phyloP scores from a whole-genome alignment of 2,888 invertebrate species.

The Drosophila conformis region DNA sequence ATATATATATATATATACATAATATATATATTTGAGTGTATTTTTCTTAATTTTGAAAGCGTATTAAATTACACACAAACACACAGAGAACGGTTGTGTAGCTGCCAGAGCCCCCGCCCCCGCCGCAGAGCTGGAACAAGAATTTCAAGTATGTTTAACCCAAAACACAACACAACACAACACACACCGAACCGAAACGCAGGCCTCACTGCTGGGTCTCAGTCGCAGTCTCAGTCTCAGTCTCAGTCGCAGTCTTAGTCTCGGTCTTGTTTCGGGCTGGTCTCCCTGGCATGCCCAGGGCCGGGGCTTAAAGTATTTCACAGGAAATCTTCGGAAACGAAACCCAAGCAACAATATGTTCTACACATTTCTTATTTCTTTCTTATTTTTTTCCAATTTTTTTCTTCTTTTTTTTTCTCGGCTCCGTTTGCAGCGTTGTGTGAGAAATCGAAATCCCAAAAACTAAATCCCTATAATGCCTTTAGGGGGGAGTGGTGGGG shows the following conservation, averaged over 20 bases:
- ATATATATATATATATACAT: constrained; percentile 27
- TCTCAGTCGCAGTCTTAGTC: constrained; percentile 9
- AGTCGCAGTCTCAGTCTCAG: neutral
- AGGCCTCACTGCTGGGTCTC: constrained; percentile 37
- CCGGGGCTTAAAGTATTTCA: constrained; percentile 80
- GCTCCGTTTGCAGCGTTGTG: constrained; percentile 48
- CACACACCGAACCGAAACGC: constrained; percentile 20
- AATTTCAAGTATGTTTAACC: constrained; percentile 82
- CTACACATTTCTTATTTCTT: constrained; percentile 72
- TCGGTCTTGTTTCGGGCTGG: constrained; percentile 30
- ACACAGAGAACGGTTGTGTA: constrained; percentile 26
- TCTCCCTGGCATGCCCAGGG: constrained; percentile 49
- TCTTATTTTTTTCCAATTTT: constrained; percentile 29
- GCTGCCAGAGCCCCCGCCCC: constrained; percentile 27
- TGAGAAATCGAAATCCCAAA: constrained; percentile 82
- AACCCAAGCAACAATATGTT: constrained; percentile 77
- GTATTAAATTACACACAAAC: constrained; percentile 76
- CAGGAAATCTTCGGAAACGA: constrained; percentile 80
- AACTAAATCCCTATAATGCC: constrained; percentile 81
- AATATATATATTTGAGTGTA: constrained; percentile 36
- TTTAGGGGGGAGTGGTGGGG: constrained; percentile 52
- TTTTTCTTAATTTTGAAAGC: constrained; percentile 80
- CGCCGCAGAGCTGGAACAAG: constrained; percentile 69
- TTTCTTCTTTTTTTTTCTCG: constrained; percentile 26
- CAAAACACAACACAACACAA: constrained; percentile 62